Percentiles rank a stretch among this genome's conserved stretches.
Evolutionary conservation across 2,888 invertebrate species (phyloP).

Genomic region (Drosophila testacea): DNA sequence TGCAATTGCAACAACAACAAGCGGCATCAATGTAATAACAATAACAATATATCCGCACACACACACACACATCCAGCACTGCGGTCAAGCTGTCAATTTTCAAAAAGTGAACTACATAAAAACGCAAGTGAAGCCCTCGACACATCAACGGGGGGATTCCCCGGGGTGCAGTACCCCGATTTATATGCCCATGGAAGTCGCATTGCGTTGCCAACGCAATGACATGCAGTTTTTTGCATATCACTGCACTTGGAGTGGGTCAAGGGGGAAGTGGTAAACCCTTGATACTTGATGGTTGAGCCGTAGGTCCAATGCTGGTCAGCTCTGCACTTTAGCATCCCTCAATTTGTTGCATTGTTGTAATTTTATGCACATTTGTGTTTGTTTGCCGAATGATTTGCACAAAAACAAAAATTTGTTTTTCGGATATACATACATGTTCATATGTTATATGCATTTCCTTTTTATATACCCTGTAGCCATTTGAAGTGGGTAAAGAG

Average conservation of each 20-base stretch:
- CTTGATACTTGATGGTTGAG: slow-evolving; percentile 55
- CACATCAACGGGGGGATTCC: background rate
- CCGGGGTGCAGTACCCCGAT: slow-evolving; percentile 20
- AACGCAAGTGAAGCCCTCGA: slow-evolving; percentile 50
- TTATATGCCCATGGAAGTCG: slow-evolving; percentile 21
- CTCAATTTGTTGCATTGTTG: slow-evolving; percentile 79
- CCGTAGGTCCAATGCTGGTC: slow-evolving; percentile 22
- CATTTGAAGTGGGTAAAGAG: background rate
- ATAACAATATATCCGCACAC: slow-evolving; percentile 72
- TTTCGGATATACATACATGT: slow-evolving; percentile 62
- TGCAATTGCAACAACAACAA: slow-evolving; percentile 76
- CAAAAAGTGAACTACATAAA: slow-evolving; percentile 75
- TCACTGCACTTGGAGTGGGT: slow-evolving; percentile 66
- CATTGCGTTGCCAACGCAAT: slow-evolving; percentile 71
- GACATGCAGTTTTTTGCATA: slow-evolving; percentile 80
- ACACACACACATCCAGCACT: slow-evolving; percentile 53
- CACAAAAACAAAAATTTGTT: slow-evolving; percentile 72
- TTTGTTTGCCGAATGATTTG: slow-evolving; percentile 81
- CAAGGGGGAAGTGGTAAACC: slow-evolving; percentile 23
- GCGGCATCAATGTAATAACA: slow-evolving; percentile 61
- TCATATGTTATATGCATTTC: slow-evolving; percentile 11
- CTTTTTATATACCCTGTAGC: slow-evolving; percentile 13
- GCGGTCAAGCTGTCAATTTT: slow-evolving; percentile 83
- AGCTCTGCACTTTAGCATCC: slow-evolving; percentile 56
- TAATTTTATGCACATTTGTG: slow-evolving; percentile 80